A percentile compares a stretch with the other conserved stretches of the same genome.
These are phyloP conservation scores for Apotomis turbidana DNA, from an alignment of 2,888 invertebrate genomes.

Conservation along the genomic window DNA sequence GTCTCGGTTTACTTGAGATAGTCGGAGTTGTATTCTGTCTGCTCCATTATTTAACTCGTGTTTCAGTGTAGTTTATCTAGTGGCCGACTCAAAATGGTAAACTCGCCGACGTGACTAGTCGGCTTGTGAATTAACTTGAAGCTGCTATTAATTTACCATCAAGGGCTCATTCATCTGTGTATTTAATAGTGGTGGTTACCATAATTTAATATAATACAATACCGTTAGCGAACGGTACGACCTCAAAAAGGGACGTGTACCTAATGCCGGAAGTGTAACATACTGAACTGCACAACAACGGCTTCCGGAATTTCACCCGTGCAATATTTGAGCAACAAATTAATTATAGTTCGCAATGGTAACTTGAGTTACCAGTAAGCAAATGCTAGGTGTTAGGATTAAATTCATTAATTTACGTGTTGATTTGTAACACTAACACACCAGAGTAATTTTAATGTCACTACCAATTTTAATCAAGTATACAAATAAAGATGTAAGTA, in stretches of 20 bases:
- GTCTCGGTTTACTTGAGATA: slow-evolving; percentile 27
- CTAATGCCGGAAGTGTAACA: slow-evolving; percentile 64
- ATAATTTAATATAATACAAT: slow-evolving; percentile 56
- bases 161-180: slow-evolving; percentile 45
- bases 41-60: slow-evolving; percentile 30
- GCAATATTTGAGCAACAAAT: slow-evolving; percentile 25
- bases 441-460: no score
- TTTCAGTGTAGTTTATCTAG: slow-evolving; percentile 21
- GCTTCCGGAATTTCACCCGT: slow-evolving; percentile 63
- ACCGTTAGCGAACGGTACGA: slow-evolving; percentile 67
- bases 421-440: neutral
- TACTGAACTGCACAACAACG: slow-evolving; percentile 57
- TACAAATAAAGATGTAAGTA: neutral
- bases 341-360: slow-evolving; percentile 19
- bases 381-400: neutral
- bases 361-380: neutral
- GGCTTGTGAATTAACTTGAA: slow-evolving; percentile 1
- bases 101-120: slow-evolving; percentile 15
- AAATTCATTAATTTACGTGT: neutral
- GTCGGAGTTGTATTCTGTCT: slow-evolving; percentile 24
- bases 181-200: slow-evolving; percentile 48
- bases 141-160: slow-evolving; percentile 51
- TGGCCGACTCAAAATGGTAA: slow-evolving; percentile 12
- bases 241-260: slow-evolving; percentile 63
- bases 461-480: neutral